These are phyloP conservation scores for Bufo gargarizans DNA, from an alignment of 2,113 vertebrate genomes.

Conservation along the genomic window DNA sequence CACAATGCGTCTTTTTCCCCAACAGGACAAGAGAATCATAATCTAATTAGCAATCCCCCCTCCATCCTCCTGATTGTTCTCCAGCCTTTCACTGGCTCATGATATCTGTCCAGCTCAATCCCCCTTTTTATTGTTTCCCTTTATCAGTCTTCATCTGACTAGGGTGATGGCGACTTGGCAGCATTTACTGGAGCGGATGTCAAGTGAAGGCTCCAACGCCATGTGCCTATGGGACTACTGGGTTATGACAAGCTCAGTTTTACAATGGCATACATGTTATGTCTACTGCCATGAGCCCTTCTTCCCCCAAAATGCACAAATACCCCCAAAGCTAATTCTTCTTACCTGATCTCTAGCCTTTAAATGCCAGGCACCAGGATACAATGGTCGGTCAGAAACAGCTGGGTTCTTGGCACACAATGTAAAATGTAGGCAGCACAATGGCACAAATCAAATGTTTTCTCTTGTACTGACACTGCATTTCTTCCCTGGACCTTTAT, in stretches of 20 bases:
- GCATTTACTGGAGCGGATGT: neutral
- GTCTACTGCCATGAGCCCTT: neutral
- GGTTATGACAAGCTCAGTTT: neutral
- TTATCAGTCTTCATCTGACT: slow-evolving; percentile 6
- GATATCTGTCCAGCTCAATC: neutral
- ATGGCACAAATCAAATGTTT: neutral
- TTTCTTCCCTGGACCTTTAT: slow-evolving; percentile 51
- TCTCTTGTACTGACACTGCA: slow-evolving; percentile 47
- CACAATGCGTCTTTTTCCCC: slow-evolving; percentile 55
- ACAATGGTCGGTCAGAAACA: neutral
- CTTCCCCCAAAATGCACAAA: neutral
- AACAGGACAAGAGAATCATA: slow-evolving; percentile 50
- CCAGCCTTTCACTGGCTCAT: neutral
- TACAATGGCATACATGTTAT: slow-evolving; percentile 10
- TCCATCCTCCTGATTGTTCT: neutral
- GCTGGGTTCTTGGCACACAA: neutral
- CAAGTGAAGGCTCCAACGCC: neutral
- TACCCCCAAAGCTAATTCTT: neutral
- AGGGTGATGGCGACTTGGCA: slow-evolving; percentile 27
- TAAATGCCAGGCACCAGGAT: slow-evolving; percentile 6
- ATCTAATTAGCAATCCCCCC: slow-evolving; percentile 14
- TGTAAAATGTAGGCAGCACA: neutral
- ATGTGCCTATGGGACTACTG: neutral
- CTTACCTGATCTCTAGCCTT: slow-evolving; percentile 23
- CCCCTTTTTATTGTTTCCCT: neutral